A percentile compares a stretch with the other conserved stretches of the same genome.
Conservation (phyloP, 2,888 invertebrate genomes). For the Spodoptera littoralis region DNA sequence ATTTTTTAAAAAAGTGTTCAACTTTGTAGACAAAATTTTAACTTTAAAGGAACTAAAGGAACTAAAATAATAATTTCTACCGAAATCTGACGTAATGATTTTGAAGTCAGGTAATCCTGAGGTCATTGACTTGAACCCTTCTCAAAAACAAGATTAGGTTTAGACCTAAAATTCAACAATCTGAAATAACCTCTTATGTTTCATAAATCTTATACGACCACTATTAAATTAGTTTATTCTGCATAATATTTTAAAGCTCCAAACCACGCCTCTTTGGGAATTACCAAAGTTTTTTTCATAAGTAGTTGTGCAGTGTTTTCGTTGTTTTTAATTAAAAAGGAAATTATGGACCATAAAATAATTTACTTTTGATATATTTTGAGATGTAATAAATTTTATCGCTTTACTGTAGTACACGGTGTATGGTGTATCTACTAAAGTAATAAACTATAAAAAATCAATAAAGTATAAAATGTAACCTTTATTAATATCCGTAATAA, state of each 20-base stretch:
- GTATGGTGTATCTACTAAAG: neutral
- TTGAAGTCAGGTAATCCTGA: conserved; percentile 27
- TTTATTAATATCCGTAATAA: too few species aligned
- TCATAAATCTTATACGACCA: conserved; percentile 24
- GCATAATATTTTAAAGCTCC: neutral
- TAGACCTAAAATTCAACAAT: conserved; percentile 10
- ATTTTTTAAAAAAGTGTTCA: too few species aligned
- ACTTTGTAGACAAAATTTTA: too few species aligned
- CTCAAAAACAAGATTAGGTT: conserved; percentile 18
- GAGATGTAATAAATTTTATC: conserved; percentile 1
- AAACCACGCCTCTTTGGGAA: neutral
- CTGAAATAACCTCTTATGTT: conserved; percentile 9
- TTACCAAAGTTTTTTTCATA: neutral
- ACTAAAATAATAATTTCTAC: neutral
- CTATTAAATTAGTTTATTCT: neutral
- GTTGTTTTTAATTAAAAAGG: neutral
- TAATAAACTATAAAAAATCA: neutral
- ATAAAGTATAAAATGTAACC: too few species aligned
- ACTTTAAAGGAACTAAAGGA: too few species aligned
- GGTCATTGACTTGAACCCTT: conserved; percentile 10
- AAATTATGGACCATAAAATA: neutral
- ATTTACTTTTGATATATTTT: neutral
- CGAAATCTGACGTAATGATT: conserved; percentile 18
- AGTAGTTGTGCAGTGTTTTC: neutral
- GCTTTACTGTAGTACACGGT: neutral